A percentile compares a stretch with the other conserved stretches of the same genome.
Evolutionary conservation across 2,797 vertebrate genomes (phyloP).

Genomic region (Hippocampus kuda): DNA sequence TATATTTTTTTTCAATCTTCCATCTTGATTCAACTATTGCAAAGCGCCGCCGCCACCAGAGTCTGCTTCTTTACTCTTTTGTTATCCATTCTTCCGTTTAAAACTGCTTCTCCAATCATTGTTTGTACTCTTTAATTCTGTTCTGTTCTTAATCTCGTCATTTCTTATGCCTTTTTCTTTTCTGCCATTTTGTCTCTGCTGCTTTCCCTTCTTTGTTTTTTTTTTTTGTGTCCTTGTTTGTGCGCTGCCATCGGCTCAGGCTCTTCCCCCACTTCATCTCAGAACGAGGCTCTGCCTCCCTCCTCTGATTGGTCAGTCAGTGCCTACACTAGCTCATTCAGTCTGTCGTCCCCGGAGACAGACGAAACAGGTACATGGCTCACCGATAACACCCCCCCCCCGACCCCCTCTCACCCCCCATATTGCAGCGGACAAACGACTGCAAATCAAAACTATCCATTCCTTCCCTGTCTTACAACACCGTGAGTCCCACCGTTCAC

Average conservation of each 20-base stretch:
- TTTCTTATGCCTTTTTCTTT: conserved; percentile 42
- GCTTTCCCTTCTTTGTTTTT: conserved; percentile 37
- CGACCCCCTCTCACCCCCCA: not conserved
- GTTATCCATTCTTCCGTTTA: conserved; percentile 43
- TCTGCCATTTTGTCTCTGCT: conserved; percentile 54
- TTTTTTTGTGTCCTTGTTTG: conserved; percentile 49
- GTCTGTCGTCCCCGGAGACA: conserved; percentile 76
- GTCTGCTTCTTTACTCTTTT: conserved; percentile 32
- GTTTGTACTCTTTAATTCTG: conserved; percentile 18
- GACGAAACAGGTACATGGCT: conserved; percentile 74
- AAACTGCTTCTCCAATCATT: conserved; percentile 33
- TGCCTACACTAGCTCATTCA: conserved; percentile 82
- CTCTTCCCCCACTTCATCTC: conserved; percentile 80
- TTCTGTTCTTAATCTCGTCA: conserved; percentile 35
- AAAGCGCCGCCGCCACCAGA: conserved; percentile 18
- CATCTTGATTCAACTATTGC: not conserved
- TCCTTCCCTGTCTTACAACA: conserved; percentile 22
- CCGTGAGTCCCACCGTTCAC: conserved; percentile 17
- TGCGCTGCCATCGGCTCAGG: conserved; percentile 53
- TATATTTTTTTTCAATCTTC: not conserved
- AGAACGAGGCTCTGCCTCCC: conserved; percentile 82
- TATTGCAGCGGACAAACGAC: conserved; percentile 26
- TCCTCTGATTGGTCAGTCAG: conserved; percentile 84
- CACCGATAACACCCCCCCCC: conserved; percentile 16
- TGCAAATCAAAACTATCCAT: conserved; percentile 26